phyloP scores from a whole-genome alignment of 2,888 invertebrate genomes.

The Dasysyrphus albostriatus region DNA sequence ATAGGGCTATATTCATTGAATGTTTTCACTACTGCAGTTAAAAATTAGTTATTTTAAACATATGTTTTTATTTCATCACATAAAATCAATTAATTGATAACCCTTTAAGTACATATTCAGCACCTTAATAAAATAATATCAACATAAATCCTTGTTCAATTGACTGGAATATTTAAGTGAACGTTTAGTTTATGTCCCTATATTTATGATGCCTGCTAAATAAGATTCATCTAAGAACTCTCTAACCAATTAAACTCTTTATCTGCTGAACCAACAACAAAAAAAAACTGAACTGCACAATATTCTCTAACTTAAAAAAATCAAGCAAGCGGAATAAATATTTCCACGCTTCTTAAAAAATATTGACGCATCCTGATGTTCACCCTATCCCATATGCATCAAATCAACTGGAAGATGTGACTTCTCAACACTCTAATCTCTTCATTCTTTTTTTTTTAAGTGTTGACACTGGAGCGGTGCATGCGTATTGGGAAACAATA shows the following conservation, averaged over 20 bases:
- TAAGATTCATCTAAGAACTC: not conserved
- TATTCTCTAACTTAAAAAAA: slow-evolving; percentile 14
- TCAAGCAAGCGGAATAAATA: slow-evolving; percentile 43
- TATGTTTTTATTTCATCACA: no score
- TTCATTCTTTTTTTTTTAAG: slow-evolving; percentile 8
- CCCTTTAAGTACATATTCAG: not conserved
- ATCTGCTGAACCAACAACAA: slow-evolving; percentile 24
- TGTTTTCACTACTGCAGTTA: no score
- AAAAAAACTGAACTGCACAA: not conserved
- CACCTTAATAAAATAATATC: not conserved
- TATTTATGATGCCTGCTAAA: not conserved
- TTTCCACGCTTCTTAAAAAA: slow-evolving; percentile 24
- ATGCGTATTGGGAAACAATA: slow-evolving; percentile 55
- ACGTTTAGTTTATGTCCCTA: not conserved
- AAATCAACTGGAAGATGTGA: slow-evolving; percentile 73
- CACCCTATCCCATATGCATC: slow-evolving; percentile 21
- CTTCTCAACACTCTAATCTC: slow-evolving; percentile 32
- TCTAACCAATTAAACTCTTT: slow-evolving; percentile 71
- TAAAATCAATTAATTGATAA: not conserved
- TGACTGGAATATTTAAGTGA: slow-evolving; percentile 55
- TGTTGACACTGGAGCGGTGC: slow-evolving; percentile 21
- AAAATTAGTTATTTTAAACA: no score
- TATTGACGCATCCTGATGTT: slow-evolving; percentile 9
- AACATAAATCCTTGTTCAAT: slow-evolving; percentile 46
- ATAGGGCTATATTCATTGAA: no score